Conservation (phyloP, 37 sponge, comb jelly and placozoan genomes). For the Theonella swinhoei region DNA sequence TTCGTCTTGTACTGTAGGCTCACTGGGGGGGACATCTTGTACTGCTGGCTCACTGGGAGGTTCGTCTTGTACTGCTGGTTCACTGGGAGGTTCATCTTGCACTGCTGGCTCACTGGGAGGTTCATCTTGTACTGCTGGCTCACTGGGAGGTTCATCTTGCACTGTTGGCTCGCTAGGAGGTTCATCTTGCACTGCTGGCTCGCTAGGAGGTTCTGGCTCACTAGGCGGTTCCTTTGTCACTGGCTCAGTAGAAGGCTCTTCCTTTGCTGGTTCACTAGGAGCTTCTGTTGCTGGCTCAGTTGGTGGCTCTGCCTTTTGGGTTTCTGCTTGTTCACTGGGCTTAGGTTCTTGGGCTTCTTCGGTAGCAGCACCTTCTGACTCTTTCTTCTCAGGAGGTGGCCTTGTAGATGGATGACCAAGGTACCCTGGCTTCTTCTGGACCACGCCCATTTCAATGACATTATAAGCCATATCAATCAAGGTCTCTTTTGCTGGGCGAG, state of each 20-base stretch:
- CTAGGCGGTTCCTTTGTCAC: neutral
- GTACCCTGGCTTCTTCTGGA: slow-evolving; percentile 66
- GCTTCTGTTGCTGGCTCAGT: neutral
- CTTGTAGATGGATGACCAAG: slow-evolving; percentile 43
- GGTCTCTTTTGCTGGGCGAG: slow-evolving; percentile 41
- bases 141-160: neutral
- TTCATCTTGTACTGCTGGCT: slow-evolving; percentile 1
- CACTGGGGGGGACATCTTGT: too few relatives aligned
- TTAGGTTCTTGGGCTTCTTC: neutral
- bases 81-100: neutral
- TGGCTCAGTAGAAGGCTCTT: neutral
- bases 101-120: neutral
- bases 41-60: neutral
- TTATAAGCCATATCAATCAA: slow-evolving; percentile 85
- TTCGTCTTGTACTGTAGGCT: too few relatives aligned
- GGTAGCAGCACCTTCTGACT: neutral
- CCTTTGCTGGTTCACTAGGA: neutral
- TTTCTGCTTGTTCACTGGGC: neutral
- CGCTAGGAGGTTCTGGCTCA: neutral
- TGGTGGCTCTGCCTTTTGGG: neutral
- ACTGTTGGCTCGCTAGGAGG: neutral
- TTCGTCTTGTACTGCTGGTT: neutral
- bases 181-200: slow-evolving; percentile 7
- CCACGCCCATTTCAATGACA: slow-evolving; percentile 74
- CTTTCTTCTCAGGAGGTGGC: slow-evolving; percentile 3